Evolutionary conservation across 2,888 invertebrate genomes (phyloP), one percentile per base, ranked within the genome.

Genomic region (Eupithecia vulgata): DNA sequence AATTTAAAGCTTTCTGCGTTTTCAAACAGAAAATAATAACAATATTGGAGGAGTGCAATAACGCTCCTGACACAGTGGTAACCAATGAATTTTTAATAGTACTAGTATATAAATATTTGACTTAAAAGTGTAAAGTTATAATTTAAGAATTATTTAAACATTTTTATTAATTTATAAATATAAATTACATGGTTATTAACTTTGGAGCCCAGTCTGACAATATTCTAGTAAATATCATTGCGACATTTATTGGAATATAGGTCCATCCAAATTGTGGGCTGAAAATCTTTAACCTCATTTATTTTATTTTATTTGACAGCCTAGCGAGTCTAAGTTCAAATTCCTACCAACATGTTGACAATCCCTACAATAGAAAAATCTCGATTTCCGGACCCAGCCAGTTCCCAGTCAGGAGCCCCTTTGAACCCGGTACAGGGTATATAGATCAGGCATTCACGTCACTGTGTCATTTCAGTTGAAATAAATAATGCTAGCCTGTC

Each of bases 401-500:
- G 57, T 65, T 71, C 71, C 74, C 74, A 64, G 68, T 35, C 65
- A 21, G 65, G 25, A 65, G 70, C 65, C 15, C 61, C 68, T 68
- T 71, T 72, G 72, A 74, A 78, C 78, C 42, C 73, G 17, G 34
- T 37, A 65, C 65, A 42, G 21, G 74, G 82, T 81, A 83, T 88
- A 82, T 88, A 86, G 86, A 90, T 90, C 89, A 88, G 83, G 72
- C 77, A 67, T 74, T 79, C 81, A 80, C 78, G 88, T 85, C 87
- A 82, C 84, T 81, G 80, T 85, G 86, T 87, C 85, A 83, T 77
- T 84, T 82, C 80, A 82, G 76, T 78, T 79, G 81, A 84, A 83
- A 89, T 89, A 89, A 91, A 89, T 89, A 90, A 89, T 89, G 83
- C 81, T 78, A 77, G 81, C 74, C 79, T 85, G 84, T 87, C 88